phyloP scores from a whole-genome alignment of 2,113 vertebrate genomes.

The Chauna torquata region DNA sequence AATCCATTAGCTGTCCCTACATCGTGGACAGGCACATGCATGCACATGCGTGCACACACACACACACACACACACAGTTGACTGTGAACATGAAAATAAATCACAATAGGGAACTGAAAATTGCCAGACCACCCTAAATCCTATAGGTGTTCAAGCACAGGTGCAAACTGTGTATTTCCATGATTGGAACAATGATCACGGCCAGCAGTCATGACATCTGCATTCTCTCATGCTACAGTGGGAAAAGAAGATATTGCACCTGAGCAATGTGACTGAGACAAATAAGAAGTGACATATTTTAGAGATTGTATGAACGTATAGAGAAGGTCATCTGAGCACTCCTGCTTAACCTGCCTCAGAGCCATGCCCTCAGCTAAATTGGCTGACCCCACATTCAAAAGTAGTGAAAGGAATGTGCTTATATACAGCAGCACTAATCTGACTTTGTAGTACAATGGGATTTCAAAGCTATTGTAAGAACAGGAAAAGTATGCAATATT shows the following conservation, averaged over 20 bases:
- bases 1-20: background rate
- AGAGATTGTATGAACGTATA: background rate
- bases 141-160: background rate
- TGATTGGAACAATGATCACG: background rate
- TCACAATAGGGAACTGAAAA: background rate
- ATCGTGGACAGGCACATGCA: background rate
- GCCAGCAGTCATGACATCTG: background rate
- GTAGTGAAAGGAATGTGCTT: slow-evolving; percentile 12
- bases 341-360: background rate
- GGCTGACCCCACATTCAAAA: slow-evolving; percentile 1
- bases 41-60: rapidly evolving
- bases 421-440: background rate
- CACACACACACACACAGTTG: background rate
- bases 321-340: background rate
- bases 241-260: background rate
- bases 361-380: background rate
- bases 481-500: background rate
- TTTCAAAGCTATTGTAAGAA: background rate
- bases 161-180: background rate
- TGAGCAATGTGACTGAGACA: background rate
- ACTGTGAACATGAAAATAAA: background rate
- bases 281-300: background rate
- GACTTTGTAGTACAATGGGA: slow-evolving; percentile 6
- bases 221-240: background rate
- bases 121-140: background rate